Percentiles rank a stretch among this genome's conserved stretches.
phyloP scores from a whole-genome alignment of 2,797 vertebrate genomes.

The Nyctibius grandis region DNA sequence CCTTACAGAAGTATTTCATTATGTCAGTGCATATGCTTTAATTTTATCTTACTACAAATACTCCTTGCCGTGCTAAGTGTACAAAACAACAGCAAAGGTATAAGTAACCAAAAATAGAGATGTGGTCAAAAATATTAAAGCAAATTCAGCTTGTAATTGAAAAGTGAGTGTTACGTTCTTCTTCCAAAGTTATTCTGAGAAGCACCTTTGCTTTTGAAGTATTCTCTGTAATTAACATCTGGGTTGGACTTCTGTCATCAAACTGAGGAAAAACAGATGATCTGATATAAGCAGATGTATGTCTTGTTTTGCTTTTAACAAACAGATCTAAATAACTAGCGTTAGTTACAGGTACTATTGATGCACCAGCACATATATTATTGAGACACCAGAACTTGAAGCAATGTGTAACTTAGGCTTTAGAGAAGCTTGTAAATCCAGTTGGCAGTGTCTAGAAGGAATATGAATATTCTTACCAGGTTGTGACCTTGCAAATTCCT shows the following conservation, averaged over 20 bases:
- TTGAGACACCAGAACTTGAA: background rate
- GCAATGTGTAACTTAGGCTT: background rate
- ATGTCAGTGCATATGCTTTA: background rate
- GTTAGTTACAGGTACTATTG: background rate
- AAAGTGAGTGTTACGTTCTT: background rate
- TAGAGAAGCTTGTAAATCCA: background rate
- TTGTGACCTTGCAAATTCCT: constrained; percentile 43
- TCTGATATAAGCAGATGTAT: background rate
- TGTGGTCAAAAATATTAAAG: background rate
- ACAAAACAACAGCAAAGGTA: background rate
- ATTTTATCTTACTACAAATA: background rate
- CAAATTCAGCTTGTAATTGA: background rate
- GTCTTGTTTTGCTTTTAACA: background rate
- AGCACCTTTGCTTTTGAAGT: background rate
- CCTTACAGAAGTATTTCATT: background rate
- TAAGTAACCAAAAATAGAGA: background rate
- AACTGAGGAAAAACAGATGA: background rate
- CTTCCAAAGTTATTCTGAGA: background rate
- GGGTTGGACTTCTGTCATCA: background rate
- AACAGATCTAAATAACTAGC: background rate
- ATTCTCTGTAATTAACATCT: background rate
- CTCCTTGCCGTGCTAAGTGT: background rate
- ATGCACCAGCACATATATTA: background rate
- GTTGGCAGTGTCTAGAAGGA: background rate
- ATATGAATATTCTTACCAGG: background rate